phyloP scores from a whole-genome alignment of 2,113 vertebrate species.

The Microtus pennsylvanicus region DNA sequence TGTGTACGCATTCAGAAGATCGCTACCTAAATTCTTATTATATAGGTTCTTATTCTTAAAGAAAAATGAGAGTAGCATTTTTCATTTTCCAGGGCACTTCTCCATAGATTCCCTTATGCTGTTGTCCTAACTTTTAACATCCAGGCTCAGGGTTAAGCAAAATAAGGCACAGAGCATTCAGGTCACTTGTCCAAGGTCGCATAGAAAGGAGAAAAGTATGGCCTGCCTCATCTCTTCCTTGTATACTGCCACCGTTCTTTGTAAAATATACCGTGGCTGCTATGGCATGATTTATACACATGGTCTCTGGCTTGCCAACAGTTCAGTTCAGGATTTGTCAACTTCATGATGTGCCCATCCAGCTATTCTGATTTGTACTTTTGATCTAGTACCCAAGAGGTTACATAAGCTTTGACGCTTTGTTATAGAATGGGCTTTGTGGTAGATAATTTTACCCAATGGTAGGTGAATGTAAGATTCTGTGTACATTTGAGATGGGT shows the following conservation, averaged over 20 bases:
- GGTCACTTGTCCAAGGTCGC: conserved; percentile 20
- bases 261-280: not conserved
- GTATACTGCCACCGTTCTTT: not conserved
- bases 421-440: not conserved
- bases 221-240: not conserved
- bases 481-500: not conserved
- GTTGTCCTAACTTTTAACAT: not conserved
- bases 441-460: not conserved
- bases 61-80: conserved; percentile 20
- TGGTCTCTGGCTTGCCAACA: not conserved
- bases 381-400: not conserved
- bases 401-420: not conserved
- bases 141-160: not conserved
- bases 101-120: not conserved
- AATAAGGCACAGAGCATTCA: not conserved
- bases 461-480: not conserved
- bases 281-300: not conserved
- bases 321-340: not conserved
- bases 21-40: conserved; percentile 29
- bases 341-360: not conserved
- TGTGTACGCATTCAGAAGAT: conserved; percentile 43
- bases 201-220: not conserved
- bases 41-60: conserved; percentile 47
- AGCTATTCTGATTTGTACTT: not conserved
- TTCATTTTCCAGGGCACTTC: not conserved